These are phyloP conservation scores for Tetramorium parvispinum DNA, from an alignment of 1,140 invertebrate species.

Conservation along the genomic window DNA sequence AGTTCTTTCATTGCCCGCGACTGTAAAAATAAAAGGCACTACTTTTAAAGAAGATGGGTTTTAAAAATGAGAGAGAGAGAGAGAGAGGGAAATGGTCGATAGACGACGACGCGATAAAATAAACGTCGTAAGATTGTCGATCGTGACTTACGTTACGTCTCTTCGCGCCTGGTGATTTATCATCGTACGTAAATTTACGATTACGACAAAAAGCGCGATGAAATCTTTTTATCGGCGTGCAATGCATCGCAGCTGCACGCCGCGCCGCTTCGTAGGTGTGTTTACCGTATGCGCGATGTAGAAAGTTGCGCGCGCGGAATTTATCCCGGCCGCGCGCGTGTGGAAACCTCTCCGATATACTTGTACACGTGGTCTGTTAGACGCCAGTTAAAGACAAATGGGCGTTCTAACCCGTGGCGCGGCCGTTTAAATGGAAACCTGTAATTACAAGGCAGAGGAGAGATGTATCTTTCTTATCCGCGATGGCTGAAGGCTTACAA, in stretches of 20 bases:
- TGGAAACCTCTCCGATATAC: constrained; percentile 54
- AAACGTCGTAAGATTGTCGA: not conserved
- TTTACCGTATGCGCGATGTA: constrained; percentile 11
- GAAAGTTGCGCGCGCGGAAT: constrained; percentile 46
- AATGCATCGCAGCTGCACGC: constrained; percentile 26
- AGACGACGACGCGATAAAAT: constrained; percentile 5
- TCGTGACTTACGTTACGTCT: constrained; percentile 36
- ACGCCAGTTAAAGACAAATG: constrained; percentile 63
- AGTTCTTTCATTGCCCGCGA: not conserved
- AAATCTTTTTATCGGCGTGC: constrained; percentile 36
- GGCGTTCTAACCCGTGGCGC: constrained; percentile 55
- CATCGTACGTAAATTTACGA: constrained; percentile 35
- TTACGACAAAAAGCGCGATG: constrained; percentile 13
- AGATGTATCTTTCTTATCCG: constrained; percentile 64
- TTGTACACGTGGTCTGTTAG: constrained; percentile 58
- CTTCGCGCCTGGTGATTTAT: constrained; percentile 28
- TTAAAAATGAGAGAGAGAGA: not conserved
- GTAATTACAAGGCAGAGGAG: constrained; percentile 59
- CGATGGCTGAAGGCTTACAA: constrained; percentile 57
- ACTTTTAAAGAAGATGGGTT: not conserved
- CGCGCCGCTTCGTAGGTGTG: not conserved
- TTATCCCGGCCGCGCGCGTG: constrained; percentile 27
- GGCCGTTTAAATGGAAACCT: constrained; percentile 62
- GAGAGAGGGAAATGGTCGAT: not conserved
- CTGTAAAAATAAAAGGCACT: not conserved